Conservation (phyloP, 2,797 vertebrate genomes). For the Mastacembelus armatus region DNA sequence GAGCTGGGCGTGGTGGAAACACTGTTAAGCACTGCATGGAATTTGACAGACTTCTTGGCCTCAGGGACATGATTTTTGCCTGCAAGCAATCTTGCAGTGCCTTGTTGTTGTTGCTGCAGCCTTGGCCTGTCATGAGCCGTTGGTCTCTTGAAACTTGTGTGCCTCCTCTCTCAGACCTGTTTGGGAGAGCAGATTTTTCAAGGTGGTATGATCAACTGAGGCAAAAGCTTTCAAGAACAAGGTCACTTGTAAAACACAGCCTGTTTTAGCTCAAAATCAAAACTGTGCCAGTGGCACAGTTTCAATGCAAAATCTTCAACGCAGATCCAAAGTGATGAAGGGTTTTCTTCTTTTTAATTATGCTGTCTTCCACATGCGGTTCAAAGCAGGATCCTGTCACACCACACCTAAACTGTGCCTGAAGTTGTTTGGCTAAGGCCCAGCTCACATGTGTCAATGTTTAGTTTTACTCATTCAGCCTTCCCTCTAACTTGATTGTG, state of each 20-base stretch:
- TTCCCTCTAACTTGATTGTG: neutral
- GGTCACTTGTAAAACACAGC: conserved; percentile 9
- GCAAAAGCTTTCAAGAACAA: conserved; percentile 28
- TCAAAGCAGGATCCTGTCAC: conserved; percentile 30
- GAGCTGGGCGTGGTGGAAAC: conserved; percentile 46
- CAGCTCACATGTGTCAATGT: neutral
- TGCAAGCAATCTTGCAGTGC: conserved; percentile 19
- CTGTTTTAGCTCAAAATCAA: conserved; percentile 13
- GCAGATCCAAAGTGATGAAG: neutral
- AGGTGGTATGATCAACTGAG: conserved; percentile 16
- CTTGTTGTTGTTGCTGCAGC: conserved; percentile 49
- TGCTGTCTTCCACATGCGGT: neutral
- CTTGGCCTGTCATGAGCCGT: conserved; percentile 9
- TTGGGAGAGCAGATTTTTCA: conserved; percentile 34
- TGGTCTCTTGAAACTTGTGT: conserved; percentile 17
- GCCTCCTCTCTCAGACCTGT: conserved; percentile 46
- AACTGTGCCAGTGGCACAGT: neutral
- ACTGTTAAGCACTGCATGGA: conserved; percentile 48
- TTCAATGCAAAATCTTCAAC: neutral
- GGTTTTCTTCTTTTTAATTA: neutral
- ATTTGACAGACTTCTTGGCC: conserved; percentile 62
- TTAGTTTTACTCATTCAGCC: conserved; percentile 10
- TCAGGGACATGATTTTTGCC: conserved; percentile 53
- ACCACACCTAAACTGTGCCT: conserved; percentile 16
- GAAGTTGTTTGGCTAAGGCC: conserved; percentile 35